Evolutionary conservation across 2,113 vertebrate species (phyloP).

Genomic region (Azemiops feae): DNA sequence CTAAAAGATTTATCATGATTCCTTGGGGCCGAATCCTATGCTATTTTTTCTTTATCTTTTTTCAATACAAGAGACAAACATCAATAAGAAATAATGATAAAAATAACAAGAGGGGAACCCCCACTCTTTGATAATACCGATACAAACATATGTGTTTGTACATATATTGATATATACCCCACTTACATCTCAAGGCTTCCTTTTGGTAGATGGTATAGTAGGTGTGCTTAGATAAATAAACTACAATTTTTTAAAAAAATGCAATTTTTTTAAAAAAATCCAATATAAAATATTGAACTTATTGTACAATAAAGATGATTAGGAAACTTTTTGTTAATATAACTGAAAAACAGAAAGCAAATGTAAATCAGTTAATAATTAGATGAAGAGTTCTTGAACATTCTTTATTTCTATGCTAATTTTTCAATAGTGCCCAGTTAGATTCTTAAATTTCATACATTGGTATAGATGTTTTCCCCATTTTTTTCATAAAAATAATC

Average conservation of each 20-base stretch:
- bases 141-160: not conserved
- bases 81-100: not conserved
- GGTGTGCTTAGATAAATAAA: not conserved
- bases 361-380: not conserved
- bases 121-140: not conserved
- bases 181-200: not conserved
- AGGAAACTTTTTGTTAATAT: not conserved
- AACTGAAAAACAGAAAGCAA: not conserved
- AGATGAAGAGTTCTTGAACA: not conserved
- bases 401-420: not conserved
- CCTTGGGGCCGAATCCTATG: constrained; percentile 36
- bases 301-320: not conserved
- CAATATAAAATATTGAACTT: not conserved
- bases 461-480: not conserved
- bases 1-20: constrained; percentile 35
- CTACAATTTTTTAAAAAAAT: not conserved
- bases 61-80: not conserved
- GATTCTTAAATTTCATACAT: not conserved
- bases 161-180: not conserved
- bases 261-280: not conserved
- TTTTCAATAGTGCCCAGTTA: not conserved
- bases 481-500: not conserved
- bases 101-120: not conserved
- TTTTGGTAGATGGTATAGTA: not conserved
- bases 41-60: not conserved